Percentiles rank a stretch among this genome's conserved stretches.
Evolutionary conservation across 2,888 invertebrate genomes (phyloP).

Genomic region (Drosophila rellima): DNA sequence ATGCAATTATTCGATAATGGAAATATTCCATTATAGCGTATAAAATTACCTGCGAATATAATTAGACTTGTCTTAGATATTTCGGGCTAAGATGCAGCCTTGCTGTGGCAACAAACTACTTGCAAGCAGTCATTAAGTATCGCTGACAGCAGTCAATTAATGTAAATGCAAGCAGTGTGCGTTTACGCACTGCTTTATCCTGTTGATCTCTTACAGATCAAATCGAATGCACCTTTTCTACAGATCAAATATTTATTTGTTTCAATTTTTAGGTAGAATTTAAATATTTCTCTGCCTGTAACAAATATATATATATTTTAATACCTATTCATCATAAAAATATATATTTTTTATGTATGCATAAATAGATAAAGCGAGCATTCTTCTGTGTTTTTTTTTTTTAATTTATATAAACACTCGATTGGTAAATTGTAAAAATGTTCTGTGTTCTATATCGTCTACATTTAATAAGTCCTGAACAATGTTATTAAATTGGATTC

Average conservation of each 20-base stretch:
- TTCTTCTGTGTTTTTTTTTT: background rate
- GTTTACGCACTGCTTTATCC: background rate
- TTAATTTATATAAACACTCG: background rate
- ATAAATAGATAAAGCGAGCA: background rate
- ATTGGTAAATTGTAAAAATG: background rate
- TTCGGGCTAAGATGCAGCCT: background rate
- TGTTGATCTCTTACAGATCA: background rate
- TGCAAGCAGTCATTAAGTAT: background rate
- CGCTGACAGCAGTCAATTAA: background rate
- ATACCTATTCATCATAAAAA: background rate
- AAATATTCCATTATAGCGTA: background rate
- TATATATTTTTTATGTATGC: background rate
- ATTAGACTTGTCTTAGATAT: background rate
- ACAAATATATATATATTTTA: background rate
- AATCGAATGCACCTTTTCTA: background rate
- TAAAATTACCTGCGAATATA: background rate
- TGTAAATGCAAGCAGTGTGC: conserved; percentile 1
- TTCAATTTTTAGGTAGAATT: background rate
- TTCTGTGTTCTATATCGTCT: background rate
- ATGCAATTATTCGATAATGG: conserved; percentile 2
- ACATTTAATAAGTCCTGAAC: background rate
- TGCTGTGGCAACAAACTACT: background rate
- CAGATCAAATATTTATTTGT: background rate
- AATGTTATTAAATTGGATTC: conserved; percentile 5
- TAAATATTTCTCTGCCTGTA: background rate